phyloP scores from a whole-genome alignment of 2,797 vertebrate genomes.

The Anolis apletophallus region DNA sequence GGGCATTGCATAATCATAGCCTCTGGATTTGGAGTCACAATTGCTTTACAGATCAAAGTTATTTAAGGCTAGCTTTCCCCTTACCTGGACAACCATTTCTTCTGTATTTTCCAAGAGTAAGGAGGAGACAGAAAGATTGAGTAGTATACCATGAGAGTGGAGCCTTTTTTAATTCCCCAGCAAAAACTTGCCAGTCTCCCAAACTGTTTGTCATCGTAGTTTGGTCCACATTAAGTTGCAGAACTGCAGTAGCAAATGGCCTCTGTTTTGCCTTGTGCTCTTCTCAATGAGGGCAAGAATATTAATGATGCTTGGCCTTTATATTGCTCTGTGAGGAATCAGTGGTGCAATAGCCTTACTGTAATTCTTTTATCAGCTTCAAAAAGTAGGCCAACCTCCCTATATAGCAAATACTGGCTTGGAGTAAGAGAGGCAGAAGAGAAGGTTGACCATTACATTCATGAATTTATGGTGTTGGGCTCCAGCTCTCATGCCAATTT shows the following conservation, averaged over 20 bases:
- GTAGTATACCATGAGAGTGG: not conserved
- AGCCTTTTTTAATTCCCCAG: no score
- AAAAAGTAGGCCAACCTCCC: not conserved
- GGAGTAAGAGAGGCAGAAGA: not conserved
- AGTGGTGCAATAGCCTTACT: not conserved
- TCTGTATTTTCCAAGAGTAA: not conserved
- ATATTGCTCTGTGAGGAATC: not conserved
- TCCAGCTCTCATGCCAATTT: not conserved
- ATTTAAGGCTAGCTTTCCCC: not conserved
- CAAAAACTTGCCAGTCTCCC: not conserved
- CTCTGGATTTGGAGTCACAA: not conserved
- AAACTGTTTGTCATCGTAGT: not conserved
- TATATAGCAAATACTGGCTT: not conserved
- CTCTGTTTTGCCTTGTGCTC: not conserved
- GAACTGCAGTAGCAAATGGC: not conserved
- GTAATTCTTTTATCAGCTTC: not conserved
- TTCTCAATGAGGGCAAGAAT: not conserved
- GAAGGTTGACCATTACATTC: not conserved
- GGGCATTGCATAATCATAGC: not conserved
- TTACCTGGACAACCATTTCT: not conserved
- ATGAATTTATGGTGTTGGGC: not conserved
- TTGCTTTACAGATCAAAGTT: not conserved
- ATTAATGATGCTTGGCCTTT: not conserved
- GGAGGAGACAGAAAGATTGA: not conserved
- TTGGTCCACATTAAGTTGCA: not conserved